Evolutionary conservation across 2,888 invertebrate species (phyloP), one percentile per base, ranked within the genome.

Genomic region (Sylvicola cinctus): DNA sequence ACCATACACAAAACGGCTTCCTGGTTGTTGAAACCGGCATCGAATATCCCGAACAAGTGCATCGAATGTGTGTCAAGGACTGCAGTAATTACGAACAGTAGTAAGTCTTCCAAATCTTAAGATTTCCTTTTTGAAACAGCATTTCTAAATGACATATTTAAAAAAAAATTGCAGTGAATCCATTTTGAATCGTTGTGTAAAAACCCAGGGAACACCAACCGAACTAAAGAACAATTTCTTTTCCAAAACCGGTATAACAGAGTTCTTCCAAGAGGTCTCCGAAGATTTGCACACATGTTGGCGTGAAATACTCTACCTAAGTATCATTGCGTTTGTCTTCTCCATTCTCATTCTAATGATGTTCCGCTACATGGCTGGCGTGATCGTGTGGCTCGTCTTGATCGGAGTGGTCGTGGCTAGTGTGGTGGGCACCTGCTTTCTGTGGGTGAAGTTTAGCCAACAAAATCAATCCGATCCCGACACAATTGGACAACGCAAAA

Each of bases 321-420:
- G 65, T 40, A 46, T 67, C 2, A 62, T 72, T 37, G 63, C 72
- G 28, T 52, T 74, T 31, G 69, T 51, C n/a, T 52, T 68, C 36
- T 68, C 71, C 1, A 44, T 66, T 29, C 41, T 64, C 2, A 56
- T 71, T 33, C 50, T 70, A 36, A 43, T 68, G 12, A 51, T 71
- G 16, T 62, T 70, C 40, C 54, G 70, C 29, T 70, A 61, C 46
- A 49, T 70, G 38, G 70, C 68, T 14, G 65, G 63, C 33, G 49
- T 68, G 36, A 60, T 74, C 12, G 66, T 74, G 38, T 74, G 73
- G 66, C 45, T 68, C n/a, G 60, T 72, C 13, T 51, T 74, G 14
- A 47, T 63, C 29, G 62, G 63, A 10, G 62, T 63, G 7, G 54
- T 63, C 8, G 26, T 65, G 7, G 62, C 62, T 14, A 61, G 63